Base-by-base conservation (phyloP, 2,797 vertebrate species). In the Brotula barbata region DNA sequence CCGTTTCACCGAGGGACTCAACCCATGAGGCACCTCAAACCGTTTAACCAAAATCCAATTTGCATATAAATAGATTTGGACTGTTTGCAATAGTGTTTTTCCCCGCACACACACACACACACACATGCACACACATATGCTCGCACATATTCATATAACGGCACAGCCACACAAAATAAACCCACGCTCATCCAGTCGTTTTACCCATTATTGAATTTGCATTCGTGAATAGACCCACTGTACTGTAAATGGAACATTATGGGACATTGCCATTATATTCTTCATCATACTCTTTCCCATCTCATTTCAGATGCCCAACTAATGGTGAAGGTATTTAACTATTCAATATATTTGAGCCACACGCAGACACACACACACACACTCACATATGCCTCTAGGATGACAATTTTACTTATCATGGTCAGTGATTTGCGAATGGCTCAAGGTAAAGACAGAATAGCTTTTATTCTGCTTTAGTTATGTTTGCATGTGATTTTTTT, bases 41-140 rank as follows among this genome's bases (percentile, higher is more conserved):
- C 83, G 78, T 92, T 93, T 92, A 93, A 92, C 87, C 79, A 89
- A 85, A 89, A 90, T 64, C 84, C 87, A 91, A 96, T 95, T 96
- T 95, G 93, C 94, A 95, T 96, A 94, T 94, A 95, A 95, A 96
- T 96, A 93, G 93, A 93, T 93, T 92, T 92, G 83, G 84, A 78
- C 81, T 93, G 80, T 94, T 94, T 94, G 91, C 87, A 87, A 69
- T 87, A 91, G 79, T 80, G 75, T 87, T 84, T 82, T 71, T 70
- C 73, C 59, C 57, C 73, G 11, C 22, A 20, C 21, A n/a, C 57
- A 20, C 34, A 49, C 36, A 34, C 19, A 53, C 45, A 49, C 45
- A 41, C 33, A 58, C 5, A 51, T 5, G 21, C 25, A 58, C 41
- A 61, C 46, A 57, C n/a, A 40, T 34, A 23, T 34, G 37, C 50